Percentiles rank a stretch among this genome's conserved stretches.
Conservation (phyloP, 2,113 vertebrate species). For the Saimiri boliviensis region DNA sequence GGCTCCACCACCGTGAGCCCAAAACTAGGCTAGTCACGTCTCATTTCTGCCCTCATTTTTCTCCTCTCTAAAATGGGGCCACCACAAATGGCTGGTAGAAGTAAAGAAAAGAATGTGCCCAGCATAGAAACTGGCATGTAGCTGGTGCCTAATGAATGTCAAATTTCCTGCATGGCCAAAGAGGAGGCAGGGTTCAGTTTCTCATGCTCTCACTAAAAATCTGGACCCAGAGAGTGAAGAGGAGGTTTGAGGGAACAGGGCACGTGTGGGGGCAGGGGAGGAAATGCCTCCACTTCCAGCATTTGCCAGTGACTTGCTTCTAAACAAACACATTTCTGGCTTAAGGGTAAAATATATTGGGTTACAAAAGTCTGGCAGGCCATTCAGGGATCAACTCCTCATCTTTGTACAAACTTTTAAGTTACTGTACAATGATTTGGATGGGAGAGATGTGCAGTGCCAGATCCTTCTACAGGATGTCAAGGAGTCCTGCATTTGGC, state of each 20-base stretch:
- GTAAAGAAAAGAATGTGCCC: background rate
- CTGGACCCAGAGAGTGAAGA: conserved; percentile 16
- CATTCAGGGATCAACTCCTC: conserved; percentile 64
- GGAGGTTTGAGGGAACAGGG: conserved; percentile 53
- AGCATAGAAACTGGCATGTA: background rate
- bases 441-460: conserved; percentile 44
- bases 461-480: conserved; percentile 67
- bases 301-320: conserved; percentile 77
- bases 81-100: background rate
- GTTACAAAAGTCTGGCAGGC: conserved; percentile 75
- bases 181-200: conserved; percentile 1
- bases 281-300: conserved; percentile 73
- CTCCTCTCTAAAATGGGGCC: conserved; percentile 30
- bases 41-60: background rate
- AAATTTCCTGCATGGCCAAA: background rate
- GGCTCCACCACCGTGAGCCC: background rate
- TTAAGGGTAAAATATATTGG: conserved; percentile 80
- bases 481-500: conserved; percentile 53
- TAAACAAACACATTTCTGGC: conserved; percentile 77
- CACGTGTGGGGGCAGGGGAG: conserved; percentile 45
- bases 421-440: conserved; percentile 67
- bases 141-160: conserved; percentile 15
- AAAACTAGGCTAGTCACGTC: background rate
- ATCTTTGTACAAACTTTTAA: conserved; percentile 71
- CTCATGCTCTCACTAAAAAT: conserved; percentile 52